Base-by-base conservation (phyloP, 2,888 invertebrate genomes). In the Ctenicera cuprea region DNA sequence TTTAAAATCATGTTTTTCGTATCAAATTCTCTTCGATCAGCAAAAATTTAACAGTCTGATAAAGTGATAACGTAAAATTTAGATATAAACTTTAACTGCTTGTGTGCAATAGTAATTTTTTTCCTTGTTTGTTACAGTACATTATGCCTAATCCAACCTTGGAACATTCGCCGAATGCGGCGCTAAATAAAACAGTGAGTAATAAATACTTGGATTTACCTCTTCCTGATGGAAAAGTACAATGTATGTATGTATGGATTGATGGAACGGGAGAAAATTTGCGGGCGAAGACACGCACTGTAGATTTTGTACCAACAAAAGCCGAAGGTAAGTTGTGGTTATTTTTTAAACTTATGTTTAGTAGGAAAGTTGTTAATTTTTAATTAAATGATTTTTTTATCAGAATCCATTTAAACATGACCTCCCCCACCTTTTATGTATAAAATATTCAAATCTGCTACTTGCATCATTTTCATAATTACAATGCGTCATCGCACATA, bases 241-340 rank as follows among this genome's bases (percentile, higher is more conserved):
- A 95, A 85, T 96, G 95, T 48, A 96, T 95, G 64, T 98, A 98
- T 87, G 90, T 97, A 68, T 98, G 97, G 97, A 96, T 98, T 82
- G 97, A 98, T 85, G 97, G 97, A 30, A 93, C 94, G 18, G 97
- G 96, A 20, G 96, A 97, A 86, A 91, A 94, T 83, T 84, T 97
- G 66, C 90, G 97, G 74, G 94, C 94, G 88, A 98, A 98, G 87
- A 96, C 96, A 77, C 91, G 95, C 77, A 97, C 97, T 0, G 85
- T 97, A 76, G 93, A 93, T 85, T 95, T 94, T 83, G 91, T 95
- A 78, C 97, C 97, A 1, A 91, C 90, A 78, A 88, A 89, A 78
- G 91, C 95, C 3, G 91, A 92, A 88, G 94, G 95, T 95, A 84
- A 88, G 88, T 79, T 12, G 2, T 38, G 2, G 2, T 12, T 38